Evolutionary conservation across 2,113 vertebrate genomes (phyloP).

Genomic region (Dicaeum eximium): DNA sequence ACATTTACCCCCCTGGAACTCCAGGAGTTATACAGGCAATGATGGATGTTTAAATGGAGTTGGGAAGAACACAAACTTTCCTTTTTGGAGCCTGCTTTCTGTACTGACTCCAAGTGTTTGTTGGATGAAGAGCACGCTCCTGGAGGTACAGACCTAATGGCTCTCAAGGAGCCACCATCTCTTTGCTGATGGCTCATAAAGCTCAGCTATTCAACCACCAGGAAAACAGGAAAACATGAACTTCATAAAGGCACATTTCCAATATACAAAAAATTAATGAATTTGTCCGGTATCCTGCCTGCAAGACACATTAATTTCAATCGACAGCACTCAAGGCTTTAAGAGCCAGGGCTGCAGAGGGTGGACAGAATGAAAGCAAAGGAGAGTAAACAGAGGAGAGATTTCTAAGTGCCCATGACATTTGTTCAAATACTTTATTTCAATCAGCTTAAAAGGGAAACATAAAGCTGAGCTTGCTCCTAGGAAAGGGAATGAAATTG

Average conservation of each 20-base stretch:
- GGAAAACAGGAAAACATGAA: neutral
- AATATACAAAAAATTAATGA: conserved; percentile 48
- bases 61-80: neutral
- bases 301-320: conserved; percentile 54
- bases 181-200: conserved; percentile 21
- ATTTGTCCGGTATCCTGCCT: conserved; percentile 32
- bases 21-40: accelerated
- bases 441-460: conserved; percentile 68
- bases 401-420: conserved; percentile 66
- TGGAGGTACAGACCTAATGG: conserved; percentile 33
- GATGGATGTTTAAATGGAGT: neutral
- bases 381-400: conserved; percentile 55
- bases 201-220: neutral
- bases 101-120: neutral
- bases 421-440: conserved; percentile 70
- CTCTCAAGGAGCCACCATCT: conserved; percentile 35
- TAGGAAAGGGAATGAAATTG: conserved; percentile 44
- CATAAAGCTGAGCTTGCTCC: conserved; percentile 52
- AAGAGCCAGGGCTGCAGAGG: conserved; percentile 32
- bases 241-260: conserved; percentile 39
- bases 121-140: neutral
- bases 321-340: conserved; percentile 51
- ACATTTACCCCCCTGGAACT: neutral
- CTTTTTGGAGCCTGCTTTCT: neutral
- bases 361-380: conserved; percentile 39